Percentiles rank a stretch among this genome's conserved stretches.
phyloP scores from a whole-genome alignment of 2,888 invertebrate genomes.

The Gortyna flavago region DNA sequence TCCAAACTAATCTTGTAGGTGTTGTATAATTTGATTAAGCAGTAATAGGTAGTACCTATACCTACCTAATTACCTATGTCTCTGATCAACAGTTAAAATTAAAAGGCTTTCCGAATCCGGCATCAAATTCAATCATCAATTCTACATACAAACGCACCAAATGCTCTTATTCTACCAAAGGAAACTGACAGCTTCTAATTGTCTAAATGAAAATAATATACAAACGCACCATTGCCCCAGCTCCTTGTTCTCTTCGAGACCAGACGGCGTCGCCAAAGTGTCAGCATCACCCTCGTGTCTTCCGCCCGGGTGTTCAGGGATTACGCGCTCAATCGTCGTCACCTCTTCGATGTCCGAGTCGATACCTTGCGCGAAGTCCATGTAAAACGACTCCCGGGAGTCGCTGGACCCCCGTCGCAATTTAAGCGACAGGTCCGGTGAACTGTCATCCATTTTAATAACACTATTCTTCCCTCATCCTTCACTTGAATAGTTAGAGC shows the following conservation, averaged over 20 bases:
- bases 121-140: background rate
- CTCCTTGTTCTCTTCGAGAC: conserved; percentile 87
- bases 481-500: conserved; percentile 52
- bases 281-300: conserved; percentile 86
- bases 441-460: conserved; percentile 92
- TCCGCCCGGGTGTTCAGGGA: conserved; percentile 87
- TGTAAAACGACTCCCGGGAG: conserved; percentile 96
- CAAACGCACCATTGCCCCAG: conserved; percentile 85
- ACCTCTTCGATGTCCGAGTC: conserved; percentile 97
- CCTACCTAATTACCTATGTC: too few species aligned
- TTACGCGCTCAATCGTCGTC: conserved; percentile 91
- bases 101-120: background rate
- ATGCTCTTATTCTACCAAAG: background rate
- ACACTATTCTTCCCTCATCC: conserved; percentile 67
- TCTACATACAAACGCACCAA: background rate
- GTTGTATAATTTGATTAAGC: background rate
- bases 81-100: background rate
- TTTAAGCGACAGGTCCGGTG: conserved; percentile 96
- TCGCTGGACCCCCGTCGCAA: conserved; percentile 96
- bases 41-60: too few species aligned
- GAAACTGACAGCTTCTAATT: background rate
- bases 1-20: background rate
- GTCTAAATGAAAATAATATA: conserved; percentile 19
- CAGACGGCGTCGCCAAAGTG: conserved; percentile 88
- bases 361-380: conserved; percentile 97